Evolutionary conservation across 2,797 vertebrate species (phyloP).

Genomic region (Cossypha niveicapilla): DNA sequence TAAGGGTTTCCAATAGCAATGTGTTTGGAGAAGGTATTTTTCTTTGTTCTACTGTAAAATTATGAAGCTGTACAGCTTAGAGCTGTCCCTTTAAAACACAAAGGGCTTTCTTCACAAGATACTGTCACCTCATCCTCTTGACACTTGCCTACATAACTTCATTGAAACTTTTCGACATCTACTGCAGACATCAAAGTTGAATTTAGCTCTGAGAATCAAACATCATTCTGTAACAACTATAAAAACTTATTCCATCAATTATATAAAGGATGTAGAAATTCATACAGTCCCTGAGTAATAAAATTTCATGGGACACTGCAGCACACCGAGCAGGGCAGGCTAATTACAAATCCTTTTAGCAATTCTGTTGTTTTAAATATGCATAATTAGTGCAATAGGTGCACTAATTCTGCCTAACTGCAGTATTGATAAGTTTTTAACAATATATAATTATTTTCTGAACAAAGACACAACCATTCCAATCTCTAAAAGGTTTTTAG

Average conservation of each 20-base stretch:
- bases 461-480: not conserved
- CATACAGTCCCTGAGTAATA: not conserved
- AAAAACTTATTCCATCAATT: not conserved
- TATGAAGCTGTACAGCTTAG: not conserved
- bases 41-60: not conserved
- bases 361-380: not conserved
- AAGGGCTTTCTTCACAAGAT: not conserved
- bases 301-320: not conserved
- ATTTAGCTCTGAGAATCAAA: not conserved
- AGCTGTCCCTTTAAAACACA: not conserved
- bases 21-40: not conserved
- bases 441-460: not conserved
- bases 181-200: not conserved
- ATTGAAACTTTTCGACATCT: not conserved
- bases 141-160: not conserved
- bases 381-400: rapidly evolving
- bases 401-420: not conserved
- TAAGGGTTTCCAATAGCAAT: not conserved
- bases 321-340: rapidly evolving
- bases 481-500: not conserved
- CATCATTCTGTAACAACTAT: not conserved
- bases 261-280: not conserved
- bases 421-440: not conserved
- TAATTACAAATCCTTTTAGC: not conserved
- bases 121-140: not conserved